Evolutionary conservation across 2,888 invertebrate genomes (phyloP), one percentile per base, ranked within the genome.

Genomic region (Agonopterix subpropinquella): DNA sequence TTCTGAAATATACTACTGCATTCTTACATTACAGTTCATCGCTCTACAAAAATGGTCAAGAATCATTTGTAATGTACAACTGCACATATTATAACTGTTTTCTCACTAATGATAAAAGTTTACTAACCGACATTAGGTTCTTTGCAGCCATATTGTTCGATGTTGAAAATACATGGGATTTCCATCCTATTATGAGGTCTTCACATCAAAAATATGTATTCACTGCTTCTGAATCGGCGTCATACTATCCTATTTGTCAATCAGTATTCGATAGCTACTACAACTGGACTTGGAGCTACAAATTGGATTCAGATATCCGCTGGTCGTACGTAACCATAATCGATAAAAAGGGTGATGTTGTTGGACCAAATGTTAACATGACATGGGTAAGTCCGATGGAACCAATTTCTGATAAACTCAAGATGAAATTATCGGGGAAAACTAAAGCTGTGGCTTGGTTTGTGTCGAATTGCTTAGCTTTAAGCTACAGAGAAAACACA

Each of bases 61-160:
- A 51, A 1, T 50, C 63, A 0, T 85, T 85, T 44, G 49, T 79
- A 1, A 55, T 67, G 1, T 55, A 58, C 11, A 77, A 82, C 2
- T 88, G 89, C 51, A 61, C 75, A 0, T 70, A 73, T 49, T 65
- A 61, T 8, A 87, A 90, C 47, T 91, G 91, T 53, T 86, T 65
- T 50, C 61, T 89, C 1, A 89, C 82, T 0, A 70, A 61, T 35
- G 63, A 80, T 4, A 79, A 67, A 47, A 60, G 53, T 3, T 75
- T 58, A 43, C 53, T 85, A 0, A 57, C 68, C 0, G 77, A 89
- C 48, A 66, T 79, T 4, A 65, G 75, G 10, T 54, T 73, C 35
- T 87, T 66, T 39, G 89, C 91, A 44, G 91, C 90, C 0, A 70
- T 91, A 5, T 45, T 91, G 0, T 91, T 91, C 48, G 90, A 91